Evolutionary conservation across 2,888 invertebrate genomes (phyloP).

Genomic region (Ectemnius cavifrons): DNA sequence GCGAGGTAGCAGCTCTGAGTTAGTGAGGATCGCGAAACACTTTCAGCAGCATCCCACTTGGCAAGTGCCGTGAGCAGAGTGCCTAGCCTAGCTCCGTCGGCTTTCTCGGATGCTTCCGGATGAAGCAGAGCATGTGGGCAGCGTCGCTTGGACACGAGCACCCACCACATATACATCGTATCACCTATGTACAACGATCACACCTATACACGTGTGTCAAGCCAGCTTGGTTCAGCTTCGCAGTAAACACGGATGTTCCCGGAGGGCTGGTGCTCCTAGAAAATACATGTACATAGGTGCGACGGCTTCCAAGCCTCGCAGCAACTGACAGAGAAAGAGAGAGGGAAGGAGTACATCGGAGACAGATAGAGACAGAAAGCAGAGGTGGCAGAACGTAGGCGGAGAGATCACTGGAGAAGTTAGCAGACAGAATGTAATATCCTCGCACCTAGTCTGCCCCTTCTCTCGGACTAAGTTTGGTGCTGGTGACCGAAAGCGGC

Average conservation of each 20-base stretch:
- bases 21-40: too few species aligned
- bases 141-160: too few species aligned
- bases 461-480: slow-evolving; percentile 20
- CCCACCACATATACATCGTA: too few species aligned
- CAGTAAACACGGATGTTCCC: slow-evolving; percentile 39
- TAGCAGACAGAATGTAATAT: slow-evolving; percentile 54
- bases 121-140: too few species aligned
- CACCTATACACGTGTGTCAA: too few species aligned
- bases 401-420: slow-evolving; percentile 35
- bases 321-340: background rate
- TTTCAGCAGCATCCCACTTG: too few species aligned
- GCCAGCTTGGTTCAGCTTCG: background rate
- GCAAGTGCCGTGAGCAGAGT: too few species aligned
- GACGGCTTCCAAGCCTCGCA: background rate
- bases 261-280: background rate
- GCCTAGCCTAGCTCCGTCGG: too few species aligned
- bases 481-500: slow-evolving; percentile 19
- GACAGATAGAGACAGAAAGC: background rate
- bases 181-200: too few species aligned
- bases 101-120: too few species aligned
- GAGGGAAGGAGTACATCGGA: background rate
- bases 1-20: too few species aligned
- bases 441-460: slow-evolving; percentile 42
- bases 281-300: too few species aligned
- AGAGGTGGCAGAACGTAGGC: slow-evolving; percentile 16